phyloP scores from a whole-genome alignment of 2,888 invertebrate genomes.

The Agapostemon virescens region DNA sequence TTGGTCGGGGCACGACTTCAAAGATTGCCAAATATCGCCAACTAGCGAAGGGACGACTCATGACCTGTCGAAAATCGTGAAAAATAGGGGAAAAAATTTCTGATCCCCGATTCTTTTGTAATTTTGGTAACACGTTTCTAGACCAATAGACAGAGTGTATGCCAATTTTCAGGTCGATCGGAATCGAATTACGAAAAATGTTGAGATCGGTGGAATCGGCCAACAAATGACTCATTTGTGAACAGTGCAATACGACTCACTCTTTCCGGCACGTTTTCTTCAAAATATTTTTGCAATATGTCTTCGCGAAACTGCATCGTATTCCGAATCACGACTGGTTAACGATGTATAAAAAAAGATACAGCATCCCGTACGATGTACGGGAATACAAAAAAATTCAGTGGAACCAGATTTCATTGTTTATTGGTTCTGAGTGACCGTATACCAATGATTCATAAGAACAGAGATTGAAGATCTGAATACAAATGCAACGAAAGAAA shows the following conservation, averaged over 20 bases:
- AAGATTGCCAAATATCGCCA: too few relatives aligned
- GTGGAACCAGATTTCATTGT: background rate
- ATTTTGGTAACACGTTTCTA: too few relatives aligned
- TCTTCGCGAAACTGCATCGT: background rate
- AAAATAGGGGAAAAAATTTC: too few relatives aligned
- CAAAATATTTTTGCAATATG: background rate
- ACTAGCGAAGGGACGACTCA: too few relatives aligned
- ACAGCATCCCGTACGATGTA: background rate
- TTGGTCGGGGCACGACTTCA: too few relatives aligned
- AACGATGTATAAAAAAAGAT: background rate
- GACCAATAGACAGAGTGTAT: too few relatives aligned
- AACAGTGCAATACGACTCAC: background rate
- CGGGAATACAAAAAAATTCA: background rate
- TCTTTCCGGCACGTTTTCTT: background rate
- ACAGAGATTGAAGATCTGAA: background rate
- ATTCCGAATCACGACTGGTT: background rate
- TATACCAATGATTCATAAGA: background rate
- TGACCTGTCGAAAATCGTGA: too few relatives aligned
- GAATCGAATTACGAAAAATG: too few relatives aligned
- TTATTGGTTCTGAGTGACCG: background rate
- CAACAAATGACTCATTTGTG: background rate
- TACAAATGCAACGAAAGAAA: background rate
- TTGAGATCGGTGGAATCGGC: too few relatives aligned
- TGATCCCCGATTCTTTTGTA: too few relatives aligned
- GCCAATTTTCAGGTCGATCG: too few relatives aligned